phyloP scores from a whole-genome alignment of 1,140 invertebrate species.

The Mamestra configurata region DNA sequence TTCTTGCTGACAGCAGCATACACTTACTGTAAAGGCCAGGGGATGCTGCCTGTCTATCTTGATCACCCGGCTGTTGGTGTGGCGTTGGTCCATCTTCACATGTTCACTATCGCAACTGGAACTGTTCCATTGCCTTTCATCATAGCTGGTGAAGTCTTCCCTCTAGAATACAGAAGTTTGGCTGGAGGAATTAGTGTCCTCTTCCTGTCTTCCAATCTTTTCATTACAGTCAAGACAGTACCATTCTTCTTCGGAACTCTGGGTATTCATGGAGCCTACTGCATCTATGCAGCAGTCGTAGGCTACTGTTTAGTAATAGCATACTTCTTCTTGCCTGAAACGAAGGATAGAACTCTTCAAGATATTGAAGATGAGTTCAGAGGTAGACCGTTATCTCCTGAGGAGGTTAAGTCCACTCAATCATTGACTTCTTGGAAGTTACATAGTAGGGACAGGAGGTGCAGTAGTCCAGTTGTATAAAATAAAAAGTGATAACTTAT shows the following conservation, averaged over 20 bases:
- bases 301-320: constrained; percentile 64
- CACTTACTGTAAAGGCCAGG: constrained; percentile 59
- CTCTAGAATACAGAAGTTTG: constrained; percentile 71
- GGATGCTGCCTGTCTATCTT: constrained; percentile 55
- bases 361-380: constrained; percentile 76
- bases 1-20: constrained; percentile 66
- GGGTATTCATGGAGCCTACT: constrained; percentile 69
- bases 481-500: neutral
- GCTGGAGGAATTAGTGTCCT: constrained; percentile 71
- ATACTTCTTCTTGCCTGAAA: constrained; percentile 70
- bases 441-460: constrained; percentile 70
- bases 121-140: constrained; percentile 70
- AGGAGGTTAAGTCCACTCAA: constrained; percentile 68
- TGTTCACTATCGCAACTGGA: constrained; percentile 72
- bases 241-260: constrained; percentile 65
- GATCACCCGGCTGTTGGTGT: constrained; percentile 66
- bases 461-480: constrained; percentile 72
- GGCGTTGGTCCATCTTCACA: constrained; percentile 65
- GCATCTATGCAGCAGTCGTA: constrained; percentile 64
- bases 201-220: constrained; percentile 69
- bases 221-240: constrained; percentile 72
- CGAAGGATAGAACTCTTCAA: constrained; percentile 73
- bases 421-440: constrained; percentile 71
- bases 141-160: constrained; percentile 72
- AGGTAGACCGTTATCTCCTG: constrained; percentile 63